Conservation (phyloP, 2,797 vertebrate species). For the Hoplostethus atlanticus region DNA sequence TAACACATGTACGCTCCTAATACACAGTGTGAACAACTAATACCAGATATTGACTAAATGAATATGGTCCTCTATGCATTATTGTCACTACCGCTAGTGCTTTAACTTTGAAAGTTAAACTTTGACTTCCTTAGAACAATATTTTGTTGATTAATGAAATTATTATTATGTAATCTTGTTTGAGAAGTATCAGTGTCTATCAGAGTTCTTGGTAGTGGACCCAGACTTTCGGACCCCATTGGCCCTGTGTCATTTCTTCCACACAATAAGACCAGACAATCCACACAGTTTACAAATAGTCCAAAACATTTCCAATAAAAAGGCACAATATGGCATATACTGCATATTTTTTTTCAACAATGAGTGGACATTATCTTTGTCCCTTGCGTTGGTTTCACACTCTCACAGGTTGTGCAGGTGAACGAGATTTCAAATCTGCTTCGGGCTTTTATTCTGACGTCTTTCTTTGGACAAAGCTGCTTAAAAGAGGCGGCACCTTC, state of each 20-base stretch:
- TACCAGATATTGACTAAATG: too few species aligned
- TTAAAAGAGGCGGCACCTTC: slow-evolving; percentile 61
- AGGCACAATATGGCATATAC: slow-evolving; percentile 55
- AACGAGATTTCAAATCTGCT: slow-evolving; percentile 46
- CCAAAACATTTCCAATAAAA: slow-evolving; percentile 2
- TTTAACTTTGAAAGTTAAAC: too few species aligned
- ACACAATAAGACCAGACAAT: slow-evolving; percentile 26
- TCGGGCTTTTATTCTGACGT: slow-evolving; percentile 61
- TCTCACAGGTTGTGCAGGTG: slow-evolving; percentile 63
- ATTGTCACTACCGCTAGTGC: too few species aligned
- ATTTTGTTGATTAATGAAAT: too few species aligned
- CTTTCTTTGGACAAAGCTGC: slow-evolving; percentile 63
- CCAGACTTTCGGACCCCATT: too few species aligned
- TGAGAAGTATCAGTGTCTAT: too few species aligned
- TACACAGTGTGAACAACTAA: too few species aligned
- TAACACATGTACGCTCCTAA: too few species aligned
- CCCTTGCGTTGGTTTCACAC: slow-evolving; percentile 29
- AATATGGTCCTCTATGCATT: too few species aligned
- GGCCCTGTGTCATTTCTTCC: slow-evolving; percentile 34
- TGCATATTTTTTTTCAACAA: slow-evolving; percentile 15
- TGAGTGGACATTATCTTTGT: slow-evolving; percentile 27
- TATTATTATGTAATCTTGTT: too few species aligned
- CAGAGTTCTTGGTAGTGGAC: too few species aligned
- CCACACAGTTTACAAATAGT: slow-evolving; percentile 20
- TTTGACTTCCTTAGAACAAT: too few species aligned